These are phyloP conservation scores for Takifugu rubripes DNA, from an alignment of 2,797 vertebrate species.

Conservation along the genomic window DNA sequence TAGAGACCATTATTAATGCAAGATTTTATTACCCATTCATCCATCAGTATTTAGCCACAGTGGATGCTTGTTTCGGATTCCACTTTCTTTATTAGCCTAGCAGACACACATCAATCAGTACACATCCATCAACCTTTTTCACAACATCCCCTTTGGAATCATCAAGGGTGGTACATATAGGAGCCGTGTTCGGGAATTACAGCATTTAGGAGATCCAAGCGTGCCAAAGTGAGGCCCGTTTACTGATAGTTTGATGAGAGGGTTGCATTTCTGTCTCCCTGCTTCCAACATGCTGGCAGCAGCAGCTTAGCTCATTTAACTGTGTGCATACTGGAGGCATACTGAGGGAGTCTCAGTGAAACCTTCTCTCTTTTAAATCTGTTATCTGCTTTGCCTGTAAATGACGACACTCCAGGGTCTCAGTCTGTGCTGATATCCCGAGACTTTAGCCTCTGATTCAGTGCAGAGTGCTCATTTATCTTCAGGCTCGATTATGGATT, in stretches of 20 bases:
- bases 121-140: constrained; percentile 1
- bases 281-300: background rate
- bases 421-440: background rate
- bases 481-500: constrained; percentile 2
- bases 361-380: too few species aligned
- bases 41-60: constrained; percentile 34
- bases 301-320: too few species aligned
- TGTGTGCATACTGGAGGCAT: too few species aligned
- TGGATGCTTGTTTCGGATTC: constrained; percentile 15
- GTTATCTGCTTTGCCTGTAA: too few species aligned
- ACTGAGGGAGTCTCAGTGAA: too few species aligned
- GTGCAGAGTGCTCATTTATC: constrained; percentile 6
- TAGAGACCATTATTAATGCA: constrained; percentile 41
- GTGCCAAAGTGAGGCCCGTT: too few species aligned
- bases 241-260: too few species aligned
- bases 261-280: background rate
- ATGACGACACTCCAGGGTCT: too few species aligned
- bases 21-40: constrained; percentile 46
- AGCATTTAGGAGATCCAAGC: too few species aligned
- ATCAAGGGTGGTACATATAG: background rate
- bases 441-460: constrained; percentile 17
- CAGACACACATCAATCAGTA: constrained; percentile 18
- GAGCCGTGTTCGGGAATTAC: background rate
- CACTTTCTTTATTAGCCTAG: constrained; percentile 22
- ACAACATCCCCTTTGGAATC: background rate